Base-by-base conservation (phyloP, 53 echinoderm and acorn worm species). In the Luidia sarsii region DNA sequence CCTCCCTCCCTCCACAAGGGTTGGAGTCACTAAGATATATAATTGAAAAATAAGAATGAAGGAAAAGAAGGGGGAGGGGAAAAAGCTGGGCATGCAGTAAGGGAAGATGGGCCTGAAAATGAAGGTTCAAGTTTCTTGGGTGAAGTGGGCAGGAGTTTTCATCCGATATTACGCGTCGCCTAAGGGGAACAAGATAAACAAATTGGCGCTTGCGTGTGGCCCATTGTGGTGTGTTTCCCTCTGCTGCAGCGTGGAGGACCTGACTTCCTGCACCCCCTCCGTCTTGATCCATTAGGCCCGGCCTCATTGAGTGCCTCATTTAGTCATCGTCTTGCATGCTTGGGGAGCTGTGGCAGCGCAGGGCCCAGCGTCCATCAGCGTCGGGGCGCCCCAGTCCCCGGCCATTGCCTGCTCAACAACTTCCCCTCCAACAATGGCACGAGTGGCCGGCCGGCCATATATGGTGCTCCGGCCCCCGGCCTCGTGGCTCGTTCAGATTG, bases 351-450 rank as follows among this genome's bases (percentile, higher is more conserved):
- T 45, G 77, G 59, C 77, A 57, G 82, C 66, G 63, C 19, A 32
- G 65, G 36, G 8, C 77, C 60, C 59, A 61, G 43, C 45, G 61
- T 77, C 60, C 77, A 77, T 77, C 77, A 77, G 77, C 60, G 56
- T 46, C 18, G 77, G 83, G 48, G 83, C n/a, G 23, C 9, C 15
- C 30, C 32, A 37, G 30, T 32, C 68, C 81, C 46, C 52, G 15
- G 63, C 43, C 77, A 39, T 57, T 55, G 66, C 66, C n/a, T 46
- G 52, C 66, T 80, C 65, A 65, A 80, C 77, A 48, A 75, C 88
- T 83, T 83, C 88, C 88, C 83, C 49, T 66, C 77, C 88, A 88
- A 83, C 83, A 88, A 88, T 82, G 65, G 68, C 67, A 83, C 88
- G 82, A 88, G 88, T 88, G 77, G 29, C 77, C n/a, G 19, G 32